Evolutionary conservation across 2,797 vertebrate species (phyloP).

Genomic region (Neostethus bicornis): DNA sequence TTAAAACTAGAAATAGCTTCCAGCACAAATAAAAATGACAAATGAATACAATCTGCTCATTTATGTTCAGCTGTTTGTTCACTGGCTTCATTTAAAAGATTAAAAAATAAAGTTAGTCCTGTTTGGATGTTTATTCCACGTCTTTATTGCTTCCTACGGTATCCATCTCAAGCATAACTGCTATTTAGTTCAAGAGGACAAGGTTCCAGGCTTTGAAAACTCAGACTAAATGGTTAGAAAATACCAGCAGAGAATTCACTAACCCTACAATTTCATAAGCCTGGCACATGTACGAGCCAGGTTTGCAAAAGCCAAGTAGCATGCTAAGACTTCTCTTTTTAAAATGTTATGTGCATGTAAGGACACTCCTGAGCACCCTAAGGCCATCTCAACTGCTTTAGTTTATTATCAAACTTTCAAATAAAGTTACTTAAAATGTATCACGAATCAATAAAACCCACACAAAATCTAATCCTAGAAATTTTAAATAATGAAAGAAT

Average conservation of each 20-base stretch:
- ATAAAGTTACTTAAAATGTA: too few relatives aligned
- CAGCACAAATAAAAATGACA: constrained; percentile 10
- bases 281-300: constrained; percentile 5
- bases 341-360: neutral
- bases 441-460: too few relatives aligned
- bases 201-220: neutral
- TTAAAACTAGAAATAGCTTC: constrained; percentile 13
- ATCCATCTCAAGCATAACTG: neutral
- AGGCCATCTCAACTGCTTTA: neutral
- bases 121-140: neutral
- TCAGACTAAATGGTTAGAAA: neutral
- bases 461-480: too few relatives aligned
- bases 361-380: neutral
- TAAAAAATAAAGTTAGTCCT: neutral
- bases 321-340: neutral
- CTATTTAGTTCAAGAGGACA: neutral
- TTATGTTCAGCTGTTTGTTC: too few relatives aligned
- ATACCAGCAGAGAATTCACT: neutral
- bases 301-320: neutral
- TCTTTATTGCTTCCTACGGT: neutral
- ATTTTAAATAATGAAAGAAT: too few relatives aligned
- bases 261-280: neutral
- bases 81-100: too few relatives aligned
- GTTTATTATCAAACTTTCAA: neutral
- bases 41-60: neutral